These are phyloP conservation scores for Eptatretus burgeri DNA, from an alignment of 2,113 vertebrate species.

Conservation along the genomic window DNA sequence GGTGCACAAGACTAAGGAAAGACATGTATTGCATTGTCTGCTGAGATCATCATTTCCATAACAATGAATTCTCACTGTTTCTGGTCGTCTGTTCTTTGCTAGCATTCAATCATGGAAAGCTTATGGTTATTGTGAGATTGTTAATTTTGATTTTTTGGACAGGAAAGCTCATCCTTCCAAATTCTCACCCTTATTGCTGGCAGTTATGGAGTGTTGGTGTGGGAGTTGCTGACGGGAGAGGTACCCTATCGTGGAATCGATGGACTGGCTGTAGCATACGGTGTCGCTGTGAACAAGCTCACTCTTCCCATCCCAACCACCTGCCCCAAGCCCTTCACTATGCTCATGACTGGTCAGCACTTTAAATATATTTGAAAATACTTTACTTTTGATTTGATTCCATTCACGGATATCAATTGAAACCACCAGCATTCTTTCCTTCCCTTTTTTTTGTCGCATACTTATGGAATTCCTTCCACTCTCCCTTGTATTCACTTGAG, in stretches of 20 bases:
- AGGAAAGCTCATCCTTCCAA: too few species aligned
- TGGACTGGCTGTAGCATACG: constrained; percentile 66
- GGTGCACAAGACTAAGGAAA: too few species aligned
- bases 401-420: too few species aligned
- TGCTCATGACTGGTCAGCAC: constrained; percentile 66
- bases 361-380: not conserved
- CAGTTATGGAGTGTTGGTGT: constrained; percentile 76
- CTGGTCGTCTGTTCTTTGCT: too few species aligned
- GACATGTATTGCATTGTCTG: too few species aligned
- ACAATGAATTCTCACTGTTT: too few species aligned
- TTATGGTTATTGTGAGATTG: not conserved
- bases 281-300: constrained; percentile 76
- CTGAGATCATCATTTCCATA: too few species aligned
- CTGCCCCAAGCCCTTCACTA: constrained; percentile 72
- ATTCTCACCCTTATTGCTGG: constrained; percentile 12
- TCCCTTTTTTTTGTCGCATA: too few species aligned
- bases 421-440: too few species aligned
- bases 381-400: too few species aligned
- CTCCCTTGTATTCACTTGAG: too few species aligned
- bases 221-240: constrained; percentile 81
- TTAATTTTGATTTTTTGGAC: not conserved
- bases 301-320: constrained; percentile 78
- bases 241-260: constrained; percentile 84
- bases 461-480: too few species aligned
- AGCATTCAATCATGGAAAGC: not conserved